A percentile compares a stretch with the other conserved stretches of the same genome.
These are phyloP conservation scores for Scolopax bukidnonensis DNA, from an alignment of 2,797 vertebrate genomes.

Conservation along the genomic window DNA sequence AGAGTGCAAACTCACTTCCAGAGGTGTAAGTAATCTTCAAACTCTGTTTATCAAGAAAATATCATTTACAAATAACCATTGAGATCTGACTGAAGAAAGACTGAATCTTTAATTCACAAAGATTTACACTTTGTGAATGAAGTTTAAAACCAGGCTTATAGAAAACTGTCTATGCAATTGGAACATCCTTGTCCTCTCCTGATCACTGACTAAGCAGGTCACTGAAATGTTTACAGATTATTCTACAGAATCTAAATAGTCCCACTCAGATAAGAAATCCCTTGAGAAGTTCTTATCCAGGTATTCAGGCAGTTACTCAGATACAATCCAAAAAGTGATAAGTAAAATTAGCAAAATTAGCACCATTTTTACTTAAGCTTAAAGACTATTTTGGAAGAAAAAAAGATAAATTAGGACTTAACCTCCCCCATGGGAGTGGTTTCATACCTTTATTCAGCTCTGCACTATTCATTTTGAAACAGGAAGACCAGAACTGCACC, in stretches of 20 bases:
- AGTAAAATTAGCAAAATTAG: not conserved
- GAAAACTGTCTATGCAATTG: not conserved
- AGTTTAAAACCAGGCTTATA: not conserved
- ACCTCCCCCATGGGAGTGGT: not conserved
- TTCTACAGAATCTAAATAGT: not conserved
- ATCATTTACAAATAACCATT: not conserved
- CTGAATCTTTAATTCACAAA: no score
- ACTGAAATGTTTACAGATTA: not conserved
- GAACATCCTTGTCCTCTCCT: not conserved
- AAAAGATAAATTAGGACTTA: not conserved
- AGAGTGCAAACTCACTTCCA: slow-evolving; percentile 72
- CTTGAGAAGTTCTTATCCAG: not conserved
- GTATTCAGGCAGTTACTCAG: not conserved
- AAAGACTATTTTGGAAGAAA: not conserved
- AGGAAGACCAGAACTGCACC: not conserved
- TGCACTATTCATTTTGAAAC: not conserved
- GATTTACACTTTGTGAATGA: not conserved
- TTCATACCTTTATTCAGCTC: not conserved
- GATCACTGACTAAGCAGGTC: not conserved
- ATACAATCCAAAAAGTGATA: not conserved
- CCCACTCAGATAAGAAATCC: not conserved
- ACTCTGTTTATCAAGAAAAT: not conserved
- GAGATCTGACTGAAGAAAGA: not conserved
- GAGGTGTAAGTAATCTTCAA: slow-evolving; percentile 74
- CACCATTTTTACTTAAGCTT: not conserved